Conservation (phyloP, 2,888 invertebrate genomes). For the Hyppa rectilinea region DNA sequence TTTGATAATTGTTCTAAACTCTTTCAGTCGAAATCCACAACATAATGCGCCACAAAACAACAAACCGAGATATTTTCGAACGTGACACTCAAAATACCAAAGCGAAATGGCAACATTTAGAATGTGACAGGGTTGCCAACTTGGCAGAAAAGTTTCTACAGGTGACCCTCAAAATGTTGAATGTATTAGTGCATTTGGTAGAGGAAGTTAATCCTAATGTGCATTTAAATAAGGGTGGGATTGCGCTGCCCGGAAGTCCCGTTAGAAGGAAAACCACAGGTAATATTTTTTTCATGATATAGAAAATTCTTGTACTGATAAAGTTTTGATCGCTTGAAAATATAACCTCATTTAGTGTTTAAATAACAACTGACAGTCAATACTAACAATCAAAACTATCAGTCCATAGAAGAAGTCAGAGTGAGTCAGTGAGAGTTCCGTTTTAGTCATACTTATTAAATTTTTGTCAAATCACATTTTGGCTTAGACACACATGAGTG, state of each 20-base stretch:
- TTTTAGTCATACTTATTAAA: too few species aligned
- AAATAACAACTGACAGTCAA: too few species aligned
- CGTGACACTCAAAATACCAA: constrained; percentile 77
- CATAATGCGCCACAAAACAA: constrained; percentile 81
- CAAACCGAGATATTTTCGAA: constrained; percentile 84
- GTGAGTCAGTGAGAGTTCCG: too few species aligned
- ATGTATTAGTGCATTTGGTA: constrained; percentile 94
- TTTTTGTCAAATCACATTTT: background rate
- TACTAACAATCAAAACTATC: too few species aligned
- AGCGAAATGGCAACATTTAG: constrained; percentile 86
- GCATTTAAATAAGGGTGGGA: constrained; percentile 85
- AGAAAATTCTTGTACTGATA: too few species aligned
- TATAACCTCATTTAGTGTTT: too few species aligned
- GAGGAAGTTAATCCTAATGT: constrained; percentile 92
- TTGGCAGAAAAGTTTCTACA: constrained; percentile 92
- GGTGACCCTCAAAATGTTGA: constrained; percentile 93
- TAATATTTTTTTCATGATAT: too few species aligned
- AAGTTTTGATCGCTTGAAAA: too few species aligned
- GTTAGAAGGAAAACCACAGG: constrained; percentile 87
- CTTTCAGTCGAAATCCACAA: constrained; percentile 89
- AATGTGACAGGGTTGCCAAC: constrained; percentile 83
- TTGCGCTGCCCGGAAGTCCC: constrained; percentile 91
- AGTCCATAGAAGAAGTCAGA: too few species aligned
- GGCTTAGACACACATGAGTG: background rate
- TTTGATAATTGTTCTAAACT: too few species aligned